Conservation (phyloP, 2,888 invertebrate genomes). For the Romanomermis culicivorax region DNA sequence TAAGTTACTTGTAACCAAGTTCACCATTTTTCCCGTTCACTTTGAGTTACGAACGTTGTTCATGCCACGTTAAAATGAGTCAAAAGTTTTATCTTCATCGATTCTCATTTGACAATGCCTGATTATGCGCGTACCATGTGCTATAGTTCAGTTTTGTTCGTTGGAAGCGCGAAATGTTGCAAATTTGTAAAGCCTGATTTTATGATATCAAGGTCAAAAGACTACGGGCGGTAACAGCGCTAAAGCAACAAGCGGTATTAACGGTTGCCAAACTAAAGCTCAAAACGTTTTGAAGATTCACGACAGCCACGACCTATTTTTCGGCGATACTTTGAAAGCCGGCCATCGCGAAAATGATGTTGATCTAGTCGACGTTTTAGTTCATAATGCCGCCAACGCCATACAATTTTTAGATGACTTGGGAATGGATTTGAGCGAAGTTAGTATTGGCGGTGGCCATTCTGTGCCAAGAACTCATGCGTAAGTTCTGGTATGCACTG, state of each 20-base stretch:
- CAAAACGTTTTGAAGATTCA: slow-evolving; percentile 18
- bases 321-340: slow-evolving; percentile 23
- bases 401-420: slow-evolving; percentile 18
- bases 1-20: no score
- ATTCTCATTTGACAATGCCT: neutral
- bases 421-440: slow-evolving; percentile 23
- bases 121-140: neutral
- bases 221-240: slow-evolving; percentile 26
- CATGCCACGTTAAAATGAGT: no score
- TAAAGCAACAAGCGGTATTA: slow-evolving; percentile 26
- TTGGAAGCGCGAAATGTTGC: neutral
- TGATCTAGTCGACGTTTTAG: slow-evolving; percentile 21
- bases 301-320: slow-evolving; percentile 20
- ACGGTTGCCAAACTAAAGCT: slow-evolving; percentile 21
- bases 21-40: no score
- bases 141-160: neutral
- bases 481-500: no score
- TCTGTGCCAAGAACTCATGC: slow-evolving; percentile 26
- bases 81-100: no score
- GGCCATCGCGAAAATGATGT: slow-evolving; percentile 25
- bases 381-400: slow-evolving; percentile 17
- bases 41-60: no score
- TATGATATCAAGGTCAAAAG: no score
- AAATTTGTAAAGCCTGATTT: slow-evolving; percentile 21
- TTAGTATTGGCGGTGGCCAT: slow-evolving; percentile 28